These are phyloP conservation scores for Venturia canescens DNA, from an alignment of 1,140 invertebrate species.

Conservation along the genomic window DNA sequence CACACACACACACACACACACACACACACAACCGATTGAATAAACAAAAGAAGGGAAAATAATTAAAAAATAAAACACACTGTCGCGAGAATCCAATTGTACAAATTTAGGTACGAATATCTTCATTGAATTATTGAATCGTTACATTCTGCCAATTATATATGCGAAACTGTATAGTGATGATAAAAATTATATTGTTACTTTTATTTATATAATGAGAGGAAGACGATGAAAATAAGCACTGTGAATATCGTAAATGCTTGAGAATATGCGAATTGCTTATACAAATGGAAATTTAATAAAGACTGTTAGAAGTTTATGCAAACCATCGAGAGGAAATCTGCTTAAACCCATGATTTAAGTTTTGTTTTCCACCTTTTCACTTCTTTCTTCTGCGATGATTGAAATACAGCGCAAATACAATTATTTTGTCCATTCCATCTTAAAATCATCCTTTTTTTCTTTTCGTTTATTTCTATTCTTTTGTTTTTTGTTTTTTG, in stretches of 20 bases:
- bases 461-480: no score
- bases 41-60: constrained; percentile 10
- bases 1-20: no score
- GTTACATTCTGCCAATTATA: constrained; percentile 66
- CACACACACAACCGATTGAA: background rate
- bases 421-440: background rate
- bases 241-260: constrained; percentile 65
- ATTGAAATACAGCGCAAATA: background rate
- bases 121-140: constrained; percentile 65
- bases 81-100: constrained; percentile 63
- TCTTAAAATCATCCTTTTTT: no score
- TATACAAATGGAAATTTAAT: constrained; percentile 64
- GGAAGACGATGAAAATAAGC: constrained; percentile 52
- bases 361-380: background rate
- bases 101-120: constrained; percentile 66
- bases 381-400: background rate
- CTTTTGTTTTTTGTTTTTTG: no score
- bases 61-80: constrained; percentile 11
- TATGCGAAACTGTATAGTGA: constrained; percentile 65
- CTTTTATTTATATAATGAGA: constrained; percentile 67
- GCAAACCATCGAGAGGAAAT: constrained; percentile 13
- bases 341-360: background rate
- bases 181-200: constrained; percentile 68
- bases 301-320: constrained; percentile 72
- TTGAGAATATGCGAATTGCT: constrained; percentile 60